phyloP scores from a whole-genome alignment of 2,888 invertebrate species.

The Sphaeridia pumilis region DNA sequence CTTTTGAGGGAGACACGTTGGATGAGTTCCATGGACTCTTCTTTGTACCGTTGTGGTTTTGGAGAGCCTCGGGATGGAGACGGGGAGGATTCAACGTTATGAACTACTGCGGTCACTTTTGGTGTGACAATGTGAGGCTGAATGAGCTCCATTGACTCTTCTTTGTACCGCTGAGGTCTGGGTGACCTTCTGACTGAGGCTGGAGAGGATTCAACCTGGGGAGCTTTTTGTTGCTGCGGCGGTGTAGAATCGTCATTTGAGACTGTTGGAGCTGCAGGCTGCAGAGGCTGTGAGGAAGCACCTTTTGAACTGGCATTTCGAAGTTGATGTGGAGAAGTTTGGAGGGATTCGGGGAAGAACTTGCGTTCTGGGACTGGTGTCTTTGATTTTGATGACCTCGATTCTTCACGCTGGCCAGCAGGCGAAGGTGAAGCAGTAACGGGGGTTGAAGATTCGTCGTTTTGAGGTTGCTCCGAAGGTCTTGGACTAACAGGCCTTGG shows the following conservation, averaged over 20 bases:
- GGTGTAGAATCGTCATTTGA: not conserved
- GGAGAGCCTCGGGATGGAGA: constrained; percentile 4
- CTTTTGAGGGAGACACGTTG: not conserved
- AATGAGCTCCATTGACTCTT: not conserved
- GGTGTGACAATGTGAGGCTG: not conserved
- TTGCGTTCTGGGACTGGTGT: not conserved
- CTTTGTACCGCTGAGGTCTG: no score
- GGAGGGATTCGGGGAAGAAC: not conserved
- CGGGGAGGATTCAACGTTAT: no score
- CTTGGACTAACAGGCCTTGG: constrained; percentile 14
- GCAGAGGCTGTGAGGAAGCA: no score
- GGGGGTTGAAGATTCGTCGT: not conserved
- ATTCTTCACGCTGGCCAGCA: not conserved
- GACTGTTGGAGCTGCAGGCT: no score
- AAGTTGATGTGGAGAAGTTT: no score
- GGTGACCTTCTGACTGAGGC: not conserved
- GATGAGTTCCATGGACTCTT: constrained; percentile 1
- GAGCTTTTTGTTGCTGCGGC: not conserved
- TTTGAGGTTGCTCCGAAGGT: not conserved
- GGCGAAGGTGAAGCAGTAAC: not conserved
- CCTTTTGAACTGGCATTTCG: no score
- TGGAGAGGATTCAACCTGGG: not conserved
- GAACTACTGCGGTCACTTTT: no score
- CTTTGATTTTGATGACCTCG: no score
- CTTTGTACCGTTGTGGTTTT: no score